Base-by-base conservation (phyloP, 2,113 vertebrate species). In the Brachirus orientalis region DNA sequence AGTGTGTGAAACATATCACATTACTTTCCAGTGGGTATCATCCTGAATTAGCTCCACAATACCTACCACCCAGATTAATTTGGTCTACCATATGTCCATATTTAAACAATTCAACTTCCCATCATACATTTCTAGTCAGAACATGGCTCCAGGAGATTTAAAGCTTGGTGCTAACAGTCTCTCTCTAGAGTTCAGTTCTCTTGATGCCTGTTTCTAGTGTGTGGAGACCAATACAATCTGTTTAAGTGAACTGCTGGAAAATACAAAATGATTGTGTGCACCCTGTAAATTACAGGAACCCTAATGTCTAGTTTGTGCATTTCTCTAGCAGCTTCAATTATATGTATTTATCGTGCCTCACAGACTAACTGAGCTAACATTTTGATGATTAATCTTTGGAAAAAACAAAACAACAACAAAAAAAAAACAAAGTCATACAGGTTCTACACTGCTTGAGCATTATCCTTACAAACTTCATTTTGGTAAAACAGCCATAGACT, bases 81-180 rank as follows among this genome's bases (percentile, higher is more conserved):
- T 52, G 28, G 11, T 16, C 43, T 14, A 61, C 43, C 54, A 71
- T 44, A 72, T 65, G 54, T 43, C 19, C 3, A 17, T 65, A 50
- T 75, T 62, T 43, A 51, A 56, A 82, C 50, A 64, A 40, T 79
- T 33, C 57, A 50, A 3, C 63, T 57, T 69, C 48, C 18, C 48
- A 40, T 14, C 8, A 37, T 51, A 46, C 20, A 57, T 57, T 72
- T 58, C 12, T 48, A 13, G 16, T 18, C 40, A 48, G 13, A 60
- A 14, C 17, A 13, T 60, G 13, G 4, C 46, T 10, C 8, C 12
- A 13, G 3, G 22, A 20, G 14, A 54, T 41, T 1, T 10, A 40
- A 35, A 6, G 7, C 11, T 41, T 10, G 20, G 14, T 18, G 13
- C 20, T 65, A 45, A 28, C 44, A 19, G 8, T 28, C 28, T 28